These are phyloP conservation scores for Smithornis capensis DNA, from an alignment of 2,113 vertebrate genomes.

Conservation along the genomic window DNA sequence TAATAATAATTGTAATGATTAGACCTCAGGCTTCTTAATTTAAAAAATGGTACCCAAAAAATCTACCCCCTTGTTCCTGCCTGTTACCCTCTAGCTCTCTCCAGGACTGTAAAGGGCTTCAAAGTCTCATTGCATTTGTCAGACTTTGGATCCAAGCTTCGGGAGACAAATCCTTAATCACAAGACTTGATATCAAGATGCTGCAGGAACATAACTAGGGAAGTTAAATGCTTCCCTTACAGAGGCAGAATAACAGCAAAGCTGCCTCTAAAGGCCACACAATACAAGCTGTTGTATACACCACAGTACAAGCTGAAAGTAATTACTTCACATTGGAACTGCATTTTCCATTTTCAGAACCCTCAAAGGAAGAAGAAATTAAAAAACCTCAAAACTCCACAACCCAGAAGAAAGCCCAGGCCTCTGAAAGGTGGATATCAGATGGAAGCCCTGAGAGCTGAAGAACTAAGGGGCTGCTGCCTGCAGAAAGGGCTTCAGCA, in stretches of 20 bases:
- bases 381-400: accelerated
- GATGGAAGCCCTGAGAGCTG: neutral
- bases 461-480: neutral
- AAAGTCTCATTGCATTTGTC: neutral
- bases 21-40: neutral
- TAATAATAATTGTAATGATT: neutral
- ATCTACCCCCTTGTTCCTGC: accelerated
- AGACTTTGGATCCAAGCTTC: neutral
- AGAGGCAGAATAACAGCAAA: neutral
- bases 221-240: neutral
- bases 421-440: neutral
- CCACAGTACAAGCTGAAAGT: neutral
- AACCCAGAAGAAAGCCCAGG: neutral
- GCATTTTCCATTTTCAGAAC: neutral
- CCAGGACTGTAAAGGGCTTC: neutral
- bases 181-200: neutral
- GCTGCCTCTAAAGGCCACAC: neutral
- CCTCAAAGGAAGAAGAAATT: neutral
- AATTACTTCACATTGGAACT: neutral
- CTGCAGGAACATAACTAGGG: neutral
- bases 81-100: neutral
- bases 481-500: neutral
- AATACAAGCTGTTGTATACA: neutral
- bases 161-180: neutral
- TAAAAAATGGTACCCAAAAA: neutral